Evolutionary conservation across 1,140 invertebrate species (phyloP).

Genomic region (Lanistes nyassanus): DNA sequence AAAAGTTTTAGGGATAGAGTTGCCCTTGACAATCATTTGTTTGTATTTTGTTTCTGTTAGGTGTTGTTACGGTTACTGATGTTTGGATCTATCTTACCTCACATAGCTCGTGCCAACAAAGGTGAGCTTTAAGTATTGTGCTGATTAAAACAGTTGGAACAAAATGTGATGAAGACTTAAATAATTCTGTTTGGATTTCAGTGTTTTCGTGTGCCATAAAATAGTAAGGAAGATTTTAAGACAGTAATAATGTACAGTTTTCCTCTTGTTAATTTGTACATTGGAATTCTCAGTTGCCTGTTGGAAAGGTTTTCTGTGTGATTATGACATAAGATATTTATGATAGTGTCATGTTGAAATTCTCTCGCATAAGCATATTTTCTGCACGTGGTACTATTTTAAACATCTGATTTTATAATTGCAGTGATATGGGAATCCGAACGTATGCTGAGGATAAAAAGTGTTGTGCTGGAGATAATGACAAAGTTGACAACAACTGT

Average conservation of each 20-base stretch:
- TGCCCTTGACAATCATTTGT: background rate
- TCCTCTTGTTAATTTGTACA: too few relatives aligned
- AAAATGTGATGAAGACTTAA: background rate
- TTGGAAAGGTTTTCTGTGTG: too few relatives aligned
- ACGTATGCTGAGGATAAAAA: slow-evolving; percentile 52
- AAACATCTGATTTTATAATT: slow-evolving; percentile 18
- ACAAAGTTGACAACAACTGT: slow-evolving; percentile 58
- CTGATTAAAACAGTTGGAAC: background rate
- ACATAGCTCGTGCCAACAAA: slow-evolving; percentile 42
- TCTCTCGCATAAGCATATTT: too few relatives aligned
- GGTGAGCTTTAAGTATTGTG: slow-evolving; percentile 33
- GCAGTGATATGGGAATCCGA: slow-evolving; percentile 45
- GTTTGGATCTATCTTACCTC: slow-evolving; percentile 56
- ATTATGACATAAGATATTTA: too few relatives aligned
- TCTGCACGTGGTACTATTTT: too few relatives aligned
- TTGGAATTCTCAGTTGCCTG: too few relatives aligned
- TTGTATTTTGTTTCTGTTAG: slow-evolving; percentile 41
- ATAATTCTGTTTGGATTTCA: background rate
- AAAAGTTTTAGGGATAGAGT: background rate
- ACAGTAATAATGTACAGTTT: too few relatives aligned
- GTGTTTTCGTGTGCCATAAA: too few relatives aligned
- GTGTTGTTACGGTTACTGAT: slow-evolving; percentile 58
- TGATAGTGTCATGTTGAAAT: background rate
- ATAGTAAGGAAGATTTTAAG: too few relatives aligned
- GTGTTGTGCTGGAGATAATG: slow-evolving; percentile 56